Evolutionary conservation across 2,797 vertebrate genomes (phyloP).

Genomic region (Caiman crocodilus): DNA sequence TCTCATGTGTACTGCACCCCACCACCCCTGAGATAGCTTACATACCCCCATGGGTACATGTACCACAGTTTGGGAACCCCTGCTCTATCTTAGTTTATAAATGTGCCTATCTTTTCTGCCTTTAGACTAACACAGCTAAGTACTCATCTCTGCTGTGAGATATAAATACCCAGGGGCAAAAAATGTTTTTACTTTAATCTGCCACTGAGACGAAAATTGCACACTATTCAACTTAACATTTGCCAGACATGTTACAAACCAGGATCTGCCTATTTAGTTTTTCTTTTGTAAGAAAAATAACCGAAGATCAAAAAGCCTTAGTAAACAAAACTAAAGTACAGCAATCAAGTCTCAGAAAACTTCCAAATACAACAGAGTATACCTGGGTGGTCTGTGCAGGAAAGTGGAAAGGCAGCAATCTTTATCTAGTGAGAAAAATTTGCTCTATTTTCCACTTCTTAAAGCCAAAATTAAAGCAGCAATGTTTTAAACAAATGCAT

Average conservation of each 20-base stretch:
- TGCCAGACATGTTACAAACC: neutral
- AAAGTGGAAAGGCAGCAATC: fast-evolving
- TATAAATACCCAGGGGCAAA: fast-evolving
- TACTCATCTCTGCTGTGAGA: no score
- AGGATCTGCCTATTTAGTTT: neutral
- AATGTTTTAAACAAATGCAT: no score
- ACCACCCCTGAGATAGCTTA: no score
- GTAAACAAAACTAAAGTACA: neutral
- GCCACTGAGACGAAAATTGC: neutral
- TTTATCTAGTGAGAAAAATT: fast-evolving
- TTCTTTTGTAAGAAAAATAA: neutral
- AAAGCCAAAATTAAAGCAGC: no score
- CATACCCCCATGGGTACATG: no score
- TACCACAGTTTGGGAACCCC: no score
- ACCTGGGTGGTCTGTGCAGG: neutral
- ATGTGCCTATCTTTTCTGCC: no score
- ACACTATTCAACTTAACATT: neutral
- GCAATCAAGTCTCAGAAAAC: fast-evolving
- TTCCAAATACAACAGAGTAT: fast-evolving
- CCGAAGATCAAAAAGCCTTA: no score
- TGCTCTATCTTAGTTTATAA: no score
- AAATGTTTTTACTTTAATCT: fast-evolving
- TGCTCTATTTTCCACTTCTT: no score
- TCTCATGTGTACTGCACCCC: no score
- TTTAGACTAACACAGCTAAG: no score